Base-by-base conservation (phyloP, 2,113 vertebrate species). In the Gavia stellata region DNA sequence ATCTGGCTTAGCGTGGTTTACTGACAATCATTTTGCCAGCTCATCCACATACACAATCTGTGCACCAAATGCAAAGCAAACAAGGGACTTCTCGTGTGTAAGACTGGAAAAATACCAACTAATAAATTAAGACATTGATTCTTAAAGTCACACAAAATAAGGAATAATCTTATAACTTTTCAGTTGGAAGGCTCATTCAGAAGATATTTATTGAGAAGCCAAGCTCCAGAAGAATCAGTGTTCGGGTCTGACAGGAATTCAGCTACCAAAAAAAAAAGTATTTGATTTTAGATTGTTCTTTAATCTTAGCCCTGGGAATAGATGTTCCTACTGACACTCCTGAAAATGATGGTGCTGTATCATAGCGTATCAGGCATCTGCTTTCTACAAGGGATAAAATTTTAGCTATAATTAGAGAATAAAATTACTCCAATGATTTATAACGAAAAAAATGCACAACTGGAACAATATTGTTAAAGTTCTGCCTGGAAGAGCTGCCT, bases 271-370 rank as follows among this genome's bases (percentile, higher is more conserved):
- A 90, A 82, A 81, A 90, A 85, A 90, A 77, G 34, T 45, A 89
- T 94, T 94, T 92, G 17, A 95, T 95, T 98, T 96, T 92, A 95
- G 88, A 97, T 92, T 85, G 82, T 71, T 95, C 73, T 96, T 97
- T 97, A 94, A 44, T 94, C 75, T 82, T 62, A 80, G 74, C 18
- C 71, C 36, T 34, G 21, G 28, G 77, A 96, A 94, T 66, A 96
- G 77, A 92, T n/a, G 59, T 31, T 90, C 56, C 92, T 82, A 81
- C 70, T 26, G 18, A 85, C 53, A 63, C 31, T 42, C n/a, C 91
- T 90, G 83, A 91, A 95, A 97, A 96, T 44, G 62, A 86, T 59
- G 33, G 45, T 85, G 68, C 47, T 78, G 36, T 81, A 56, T 53
- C 26, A 63, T 14, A 59, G 50, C 34, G 26, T 63, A 63, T 23